Evolutionary conservation across 2,888 invertebrate species (phyloP).

Genomic region (Keiferia lycopersicella): DNA sequence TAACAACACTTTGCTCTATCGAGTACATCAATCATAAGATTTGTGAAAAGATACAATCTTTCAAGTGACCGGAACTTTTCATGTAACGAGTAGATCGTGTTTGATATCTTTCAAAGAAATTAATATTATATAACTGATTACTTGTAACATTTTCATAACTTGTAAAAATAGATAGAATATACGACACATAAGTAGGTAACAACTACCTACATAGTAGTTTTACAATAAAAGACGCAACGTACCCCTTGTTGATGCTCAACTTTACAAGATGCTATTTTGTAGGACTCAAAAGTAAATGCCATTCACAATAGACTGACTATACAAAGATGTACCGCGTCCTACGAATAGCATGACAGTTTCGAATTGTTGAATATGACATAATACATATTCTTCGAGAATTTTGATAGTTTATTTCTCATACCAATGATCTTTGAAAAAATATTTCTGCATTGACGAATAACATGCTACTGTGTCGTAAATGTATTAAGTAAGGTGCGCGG

Average conservation of each 20-base stretch:
- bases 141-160: background rate
- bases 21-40: background rate
- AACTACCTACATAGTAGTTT: no score
- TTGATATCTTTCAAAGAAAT: background rate
- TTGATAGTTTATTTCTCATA: no score
- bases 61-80: background rate
- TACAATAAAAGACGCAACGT: no score
- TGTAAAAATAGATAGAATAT: no score
- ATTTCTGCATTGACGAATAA: conserved; percentile 59
- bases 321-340: no score
- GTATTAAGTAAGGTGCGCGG: conserved; percentile 68
- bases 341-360: no score
- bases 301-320: no score
- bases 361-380: conserved; percentile 42
- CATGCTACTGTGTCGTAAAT: conserved; percentile 72
- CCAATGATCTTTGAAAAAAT: no score
- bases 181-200: no score
- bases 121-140: background rate
- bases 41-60: conserved; percentile 11
- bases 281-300: no score
- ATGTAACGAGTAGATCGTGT: background rate
- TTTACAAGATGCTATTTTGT: no score
- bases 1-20: conserved; percentile 4
- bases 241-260: no score
- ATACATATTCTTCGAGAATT: conserved; percentile 33